Base-by-base conservation (phyloP, 2,888 invertebrate genomes). In the Cephus pulcher region DNA sequence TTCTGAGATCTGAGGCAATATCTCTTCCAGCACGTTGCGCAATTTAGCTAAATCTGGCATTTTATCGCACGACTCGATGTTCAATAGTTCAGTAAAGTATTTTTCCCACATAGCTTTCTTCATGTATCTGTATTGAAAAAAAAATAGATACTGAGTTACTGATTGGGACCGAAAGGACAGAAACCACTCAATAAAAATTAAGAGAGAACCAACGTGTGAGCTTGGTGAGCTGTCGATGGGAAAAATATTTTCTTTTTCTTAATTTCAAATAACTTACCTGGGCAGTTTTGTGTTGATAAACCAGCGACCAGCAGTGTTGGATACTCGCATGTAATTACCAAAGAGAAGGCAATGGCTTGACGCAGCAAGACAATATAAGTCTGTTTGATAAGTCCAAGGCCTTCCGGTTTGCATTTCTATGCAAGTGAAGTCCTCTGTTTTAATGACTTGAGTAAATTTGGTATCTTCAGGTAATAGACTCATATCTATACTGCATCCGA, bases 401-500 rank as follows among this genome's bases (percentile, higher is more conserved):
- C 95, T 94, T 73, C 95, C 94, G 86, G 97, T 97, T 84, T 95
- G 94, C 98, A 99, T 99, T 93, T 99, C 98, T 76, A 96, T 95
- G 89, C 97, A 97, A 34, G 95, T 95, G 87, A 96, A 96, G 79
- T 95, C 94, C 88, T 96, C 95, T 3, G 96, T 96, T 75, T 95
- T 95, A 87, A 96, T 96, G 82, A 95, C 93, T 89, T 94, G 94
- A 85, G 93, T 95, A 91, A 98, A 98, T 73, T 95, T 94, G 56
- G 97, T 96, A 73, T 94, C 95, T 82, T 95, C 93, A 23, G 97
- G 96, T 88, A 97, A 97, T 82, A 96, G 92, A 74, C 94, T 94
- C 96, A 98, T 97, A 90, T 99, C 99, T 89, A 99, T 98, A 84
- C 97, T 96, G 88, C 97, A 96, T 56, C 99, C 99, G 92, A 97